Evolutionary conservation across 2,888 invertebrate species (phyloP), one percentile per base, ranked within the genome.

Genomic region (Perithous albicinctus): DNA sequence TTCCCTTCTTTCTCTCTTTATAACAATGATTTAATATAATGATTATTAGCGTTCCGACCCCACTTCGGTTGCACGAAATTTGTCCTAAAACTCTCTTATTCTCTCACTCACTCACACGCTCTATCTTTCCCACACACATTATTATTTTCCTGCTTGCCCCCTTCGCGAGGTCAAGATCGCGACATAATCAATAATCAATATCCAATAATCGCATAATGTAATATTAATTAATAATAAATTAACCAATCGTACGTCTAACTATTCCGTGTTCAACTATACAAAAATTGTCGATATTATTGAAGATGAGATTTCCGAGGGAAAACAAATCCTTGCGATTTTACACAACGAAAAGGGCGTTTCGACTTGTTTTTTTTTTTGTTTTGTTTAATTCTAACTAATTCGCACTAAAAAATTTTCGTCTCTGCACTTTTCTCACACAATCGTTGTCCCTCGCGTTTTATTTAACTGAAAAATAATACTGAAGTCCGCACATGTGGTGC

Each of bases 401-500:
- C 63, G 85, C 82, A 54, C 41, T 26, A 8, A 2, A 43, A 15
- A 51, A 51, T 61, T 38, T 29, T 29, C 66, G 23, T 12, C 29
- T 10, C 38, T 67, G 15, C 59, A 48, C 69, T n/a, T 23, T 4
- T 20, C 10, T 43, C 20, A 63, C 38, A 74, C 63, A 15, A 10
- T 23, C 20, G 41, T 63, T 23, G 41, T 38, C 35, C 63, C 63
- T 63, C 63, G 63, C 23, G 35, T 51, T 35, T 51, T 80, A 83
- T 90, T 85, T 88, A 89, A 89, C 89, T 91, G 92, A 88, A 92
- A 92, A 92, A 91, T 92, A 92, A 92, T 92, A 92, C 92, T 92
- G 92, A 91, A 92, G 90, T 92, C 91, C 89, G 92, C 92, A 92
- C 92, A 88, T 91, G 70, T 79, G 90, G 92, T 92, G 92, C 92